These are phyloP conservation scores for Zaprionus obscuricornis DNA, from an alignment of 2,888 invertebrate species.

Conservation along the genomic window DNA sequence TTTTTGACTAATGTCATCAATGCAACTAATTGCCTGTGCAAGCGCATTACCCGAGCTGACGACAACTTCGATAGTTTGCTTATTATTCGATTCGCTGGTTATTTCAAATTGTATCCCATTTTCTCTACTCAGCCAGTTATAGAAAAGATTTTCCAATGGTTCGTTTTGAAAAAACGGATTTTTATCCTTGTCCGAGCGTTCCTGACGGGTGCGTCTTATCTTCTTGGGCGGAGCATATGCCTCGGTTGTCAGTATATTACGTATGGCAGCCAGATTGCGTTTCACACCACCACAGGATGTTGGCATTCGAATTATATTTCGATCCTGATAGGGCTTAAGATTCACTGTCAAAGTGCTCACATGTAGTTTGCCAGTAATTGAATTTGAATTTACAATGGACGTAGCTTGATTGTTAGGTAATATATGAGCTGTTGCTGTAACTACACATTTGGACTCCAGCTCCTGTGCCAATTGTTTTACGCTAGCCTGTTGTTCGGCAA, in stretches of 20 bases:
- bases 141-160: constrained; percentile 77
- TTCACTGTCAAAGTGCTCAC: constrained; percentile 74
- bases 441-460: constrained; percentile 70
- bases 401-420: constrained; percentile 16
- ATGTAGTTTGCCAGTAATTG: constrained; percentile 38
- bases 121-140: constrained; percentile 76
- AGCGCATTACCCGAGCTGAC: constrained; percentile 37
- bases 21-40: constrained; percentile 16
- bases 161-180: constrained; percentile 71
- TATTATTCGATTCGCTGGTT: constrained; percentile 47
- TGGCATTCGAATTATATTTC: constrained; percentile 5
- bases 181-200: constrained; percentile 55
- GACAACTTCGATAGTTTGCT: constrained; percentile 62
- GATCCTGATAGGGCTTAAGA: constrained; percentile 67
- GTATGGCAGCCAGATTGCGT: constrained; percentile 61
- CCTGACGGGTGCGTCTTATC: constrained; percentile 76
- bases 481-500: constrained; percentile 67
- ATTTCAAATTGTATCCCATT: constrained; percentile 77
- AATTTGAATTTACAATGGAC: not conserved
- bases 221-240: constrained; percentile 80
- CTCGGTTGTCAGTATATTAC: constrained; percentile 65
- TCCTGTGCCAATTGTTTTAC: constrained; percentile 70
- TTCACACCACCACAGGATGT: too few species aligned
- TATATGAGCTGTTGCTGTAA: constrained; percentile 29
- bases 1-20: constrained; percentile 53